Base-by-base conservation (phyloP, 2,888 invertebrate genomes). In the Acanthosepion lycidas region DNA sequence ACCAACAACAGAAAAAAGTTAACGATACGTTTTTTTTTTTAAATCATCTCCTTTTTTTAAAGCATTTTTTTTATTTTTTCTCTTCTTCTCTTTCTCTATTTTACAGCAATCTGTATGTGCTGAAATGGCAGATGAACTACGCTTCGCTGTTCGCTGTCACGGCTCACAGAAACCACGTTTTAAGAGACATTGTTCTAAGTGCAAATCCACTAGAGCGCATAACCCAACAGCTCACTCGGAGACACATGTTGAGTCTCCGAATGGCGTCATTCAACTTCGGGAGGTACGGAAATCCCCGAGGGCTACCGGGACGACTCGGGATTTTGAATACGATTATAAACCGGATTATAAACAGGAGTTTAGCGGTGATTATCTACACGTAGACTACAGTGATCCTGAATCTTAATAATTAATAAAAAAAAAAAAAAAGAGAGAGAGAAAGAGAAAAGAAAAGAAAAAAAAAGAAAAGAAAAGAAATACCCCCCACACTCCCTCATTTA, bases 71-170 rank as follows among this genome's bases (percentile, higher is more conserved):
- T 55, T 64, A 93, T 94, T 94, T 94, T 78, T 96, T 55, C 59
- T 48, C 8, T 78, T 78, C 42, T 48, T 59, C 33, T 59, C 78
- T 94, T 59, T 33, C 95, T 95, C 95, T 94, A 95, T 93, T 95
- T 96, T 97, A 64, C 97, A 98, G 97, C 98, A 99, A 98, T 99
- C 99, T 0, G 98, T 99, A 94, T 99, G 99, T 97, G 98, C 99
- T 92, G 99, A 99, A 98, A 99, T 99, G 99, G 99, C 98, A 1
- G 98, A 99, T 98, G 99, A 99, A 98, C 97, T 99, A 95, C 98
- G 99, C 59, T 99, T 99, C 97, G 99, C 99, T 0, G 98, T 99
- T 97, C 98, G 98, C 94, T 99, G 99, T 97, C 98, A 98, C 48
- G 99, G 99, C 12, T 98, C 99, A 3, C 98, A 98, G 95, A 98